Evolutionary conservation across 2,113 vertebrate species (phyloP).

Genomic region (Ramphastos sulfuratus): DNA sequence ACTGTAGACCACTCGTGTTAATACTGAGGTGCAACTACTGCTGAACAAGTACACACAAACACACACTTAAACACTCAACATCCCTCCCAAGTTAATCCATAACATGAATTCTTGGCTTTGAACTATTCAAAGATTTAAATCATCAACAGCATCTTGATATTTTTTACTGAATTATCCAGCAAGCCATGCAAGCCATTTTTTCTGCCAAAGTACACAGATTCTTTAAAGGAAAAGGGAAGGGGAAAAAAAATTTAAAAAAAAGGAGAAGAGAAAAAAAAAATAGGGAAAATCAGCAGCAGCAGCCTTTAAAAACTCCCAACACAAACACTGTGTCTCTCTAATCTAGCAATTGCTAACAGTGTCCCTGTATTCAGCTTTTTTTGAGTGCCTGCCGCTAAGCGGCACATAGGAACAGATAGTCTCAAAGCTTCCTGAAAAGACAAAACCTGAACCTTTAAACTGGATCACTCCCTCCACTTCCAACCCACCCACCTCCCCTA

Average conservation of each 20-base stretch:
- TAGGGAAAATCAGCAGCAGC: not conserved
- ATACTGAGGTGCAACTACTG: not conserved
- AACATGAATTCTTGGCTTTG: slow-evolving; percentile 16
- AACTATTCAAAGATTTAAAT: slow-evolving; percentile 6
- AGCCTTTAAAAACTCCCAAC: slow-evolving; percentile 12
- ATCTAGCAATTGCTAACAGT: not conserved
- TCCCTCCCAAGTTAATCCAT: not conserved
- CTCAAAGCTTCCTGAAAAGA: not conserved
- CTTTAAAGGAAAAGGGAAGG: not conserved
- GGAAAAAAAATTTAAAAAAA: not conserved
- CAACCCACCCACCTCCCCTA: not conserved
- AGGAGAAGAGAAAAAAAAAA: not conserved
- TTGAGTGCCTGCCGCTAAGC: not conserved
- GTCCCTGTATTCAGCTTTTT: not conserved
- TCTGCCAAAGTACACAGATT: not conserved
- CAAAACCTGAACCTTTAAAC: not conserved
- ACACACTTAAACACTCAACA: not conserved
- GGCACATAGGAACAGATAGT: not conserved
- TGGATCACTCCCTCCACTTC: not conserved
- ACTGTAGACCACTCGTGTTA: not conserved
- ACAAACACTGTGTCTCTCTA: not conserved
- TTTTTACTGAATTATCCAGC: not conserved
- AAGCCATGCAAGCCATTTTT: not conserved
- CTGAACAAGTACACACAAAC: not conserved
- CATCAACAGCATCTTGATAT: not conserved